Evolutionary conservation across 2,113 vertebrate species (phyloP).

Genomic region (Trichomycterus rosablanca): DNA sequence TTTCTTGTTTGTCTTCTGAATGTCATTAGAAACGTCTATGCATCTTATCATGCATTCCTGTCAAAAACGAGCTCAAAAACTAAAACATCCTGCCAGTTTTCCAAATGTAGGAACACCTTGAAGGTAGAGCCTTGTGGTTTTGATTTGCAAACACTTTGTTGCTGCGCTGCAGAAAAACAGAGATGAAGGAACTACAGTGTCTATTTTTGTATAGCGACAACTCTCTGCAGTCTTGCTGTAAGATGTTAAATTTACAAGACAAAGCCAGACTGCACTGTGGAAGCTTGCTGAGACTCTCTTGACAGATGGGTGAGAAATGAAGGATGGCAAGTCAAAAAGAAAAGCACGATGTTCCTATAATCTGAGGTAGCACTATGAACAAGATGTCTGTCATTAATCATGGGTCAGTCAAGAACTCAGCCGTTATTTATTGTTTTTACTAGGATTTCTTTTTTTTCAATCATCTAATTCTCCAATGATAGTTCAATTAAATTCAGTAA

Average conservation of each 20-base stretch:
- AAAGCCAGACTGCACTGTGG: conserved; percentile 51
- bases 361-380: conserved; percentile 49
- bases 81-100: conserved; percentile 36
- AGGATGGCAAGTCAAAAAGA: conserved; percentile 53
- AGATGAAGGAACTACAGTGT: conserved; percentile 42
- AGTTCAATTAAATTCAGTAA: too few species aligned
- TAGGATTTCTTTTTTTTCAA: too few species aligned
- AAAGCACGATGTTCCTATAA: conserved; percentile 49
- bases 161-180: conserved; percentile 56
- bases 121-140: conserved; percentile 61
- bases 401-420: too few species aligned
- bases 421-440: conserved; percentile 46
- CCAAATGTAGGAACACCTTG: conserved; percentile 62
- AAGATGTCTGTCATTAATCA: conserved; percentile 52
- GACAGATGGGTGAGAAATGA: conserved; percentile 62
- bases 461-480: too few species aligned
- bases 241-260: conserved; percentile 67
- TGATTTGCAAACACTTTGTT: conserved; percentile 62
- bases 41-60: conserved; percentile 50
- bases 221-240: conserved; percentile 63
- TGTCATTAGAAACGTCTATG: conserved; percentile 50
- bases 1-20: conserved; percentile 25
- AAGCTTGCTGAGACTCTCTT: conserved; percentile 54
- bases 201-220: conserved; percentile 66
- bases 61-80: too few species aligned